Evolutionary conservation across 2,797 vertebrate genomes (phyloP).

Genomic region (Chloroceryle inda): DNA sequence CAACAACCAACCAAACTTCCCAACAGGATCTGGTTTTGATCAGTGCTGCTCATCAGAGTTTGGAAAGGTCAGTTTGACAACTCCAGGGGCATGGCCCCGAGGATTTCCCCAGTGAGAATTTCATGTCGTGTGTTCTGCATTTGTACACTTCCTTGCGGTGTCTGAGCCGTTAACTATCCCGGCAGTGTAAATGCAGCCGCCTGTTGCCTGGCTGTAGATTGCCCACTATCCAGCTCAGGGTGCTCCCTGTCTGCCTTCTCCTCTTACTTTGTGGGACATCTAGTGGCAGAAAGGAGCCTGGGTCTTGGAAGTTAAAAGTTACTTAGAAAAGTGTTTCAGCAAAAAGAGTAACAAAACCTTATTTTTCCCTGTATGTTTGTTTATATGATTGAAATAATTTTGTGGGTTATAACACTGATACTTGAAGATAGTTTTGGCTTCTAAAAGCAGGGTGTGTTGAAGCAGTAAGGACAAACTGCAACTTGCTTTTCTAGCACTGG

Average conservation of each 20-base stretch:
- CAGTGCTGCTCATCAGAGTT: not conserved
- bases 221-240: accelerated
- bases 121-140: accelerated
- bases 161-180: not conserved
- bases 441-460: not conserved
- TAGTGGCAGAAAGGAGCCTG: slow-evolving; percentile 26
- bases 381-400: not conserved
- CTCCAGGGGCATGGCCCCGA: not conserved
- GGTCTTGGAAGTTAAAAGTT: not conserved
- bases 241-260: not conserved
- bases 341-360: not conserved
- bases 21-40: not conserved
- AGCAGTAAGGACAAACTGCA: not conserved
- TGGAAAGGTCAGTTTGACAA: not conserved
- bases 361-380: accelerated
- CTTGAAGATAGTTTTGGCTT: not conserved
- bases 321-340: not conserved
- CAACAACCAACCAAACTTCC: too few species aligned
- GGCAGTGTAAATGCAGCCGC: not conserved
- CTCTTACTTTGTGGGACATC: slow-evolving; percentile 57
- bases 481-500: not conserved
- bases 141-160: too few species aligned
- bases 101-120: not conserved
- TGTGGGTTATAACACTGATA: not conserved
- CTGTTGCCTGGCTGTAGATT: not conserved